Conservation (phyloP, 2,113 vertebrate species). For the Shinisaurus crocodilurus region DNA sequence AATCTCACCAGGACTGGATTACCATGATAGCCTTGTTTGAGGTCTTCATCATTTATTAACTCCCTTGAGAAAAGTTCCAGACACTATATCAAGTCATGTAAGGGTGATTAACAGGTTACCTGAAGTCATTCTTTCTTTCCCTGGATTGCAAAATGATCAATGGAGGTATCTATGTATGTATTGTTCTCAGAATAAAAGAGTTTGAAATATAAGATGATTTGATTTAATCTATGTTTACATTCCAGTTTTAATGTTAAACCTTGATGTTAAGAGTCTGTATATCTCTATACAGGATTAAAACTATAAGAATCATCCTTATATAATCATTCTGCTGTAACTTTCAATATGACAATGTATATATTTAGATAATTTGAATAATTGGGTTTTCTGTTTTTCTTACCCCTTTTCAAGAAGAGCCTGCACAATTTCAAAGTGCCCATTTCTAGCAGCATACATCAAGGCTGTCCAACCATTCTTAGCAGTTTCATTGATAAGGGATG, state of each 20-base stretch:
- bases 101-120: not conserved
- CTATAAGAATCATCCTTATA: not conserved
- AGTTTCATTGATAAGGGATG: constrained; percentile 80
- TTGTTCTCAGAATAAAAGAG: not conserved
- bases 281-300: not conserved
- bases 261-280: not conserved
- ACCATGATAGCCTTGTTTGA: not conserved
- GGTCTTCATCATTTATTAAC: not conserved
- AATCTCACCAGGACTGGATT: not conserved
- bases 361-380: constrained; percentile 1
- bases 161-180: not conserved
- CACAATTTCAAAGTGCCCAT: constrained; percentile 82
- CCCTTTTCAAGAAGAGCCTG: constrained; percentile 83
- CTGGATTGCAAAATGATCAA: not conserved
- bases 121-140: not conserved
- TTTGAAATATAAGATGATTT: not conserved
- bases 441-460: constrained; percentile 90
- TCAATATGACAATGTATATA: not conserved
- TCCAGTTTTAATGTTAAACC: not conserved
- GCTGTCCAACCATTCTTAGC: constrained; percentile 89
- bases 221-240: not conserved
- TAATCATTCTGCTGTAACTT: not conserved
- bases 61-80: not conserved
- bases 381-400: constrained; percentile 72
- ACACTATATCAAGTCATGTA: not conserved